phyloP scores from a whole-genome alignment of 2,113 vertebrate species.

The Suncus etruscus region DNA sequence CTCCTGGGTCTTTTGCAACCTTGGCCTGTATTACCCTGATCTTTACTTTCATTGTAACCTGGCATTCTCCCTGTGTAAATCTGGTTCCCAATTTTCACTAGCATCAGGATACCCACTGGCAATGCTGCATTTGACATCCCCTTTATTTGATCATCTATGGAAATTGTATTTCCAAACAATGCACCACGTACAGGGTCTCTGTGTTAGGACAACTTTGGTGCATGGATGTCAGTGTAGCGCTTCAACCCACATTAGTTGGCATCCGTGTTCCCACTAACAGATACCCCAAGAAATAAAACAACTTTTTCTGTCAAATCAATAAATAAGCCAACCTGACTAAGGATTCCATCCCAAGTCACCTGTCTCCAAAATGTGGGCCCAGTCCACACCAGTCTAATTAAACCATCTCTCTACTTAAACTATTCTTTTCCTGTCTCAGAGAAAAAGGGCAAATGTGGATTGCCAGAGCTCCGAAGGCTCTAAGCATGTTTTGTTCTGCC shows the following conservation, averaged over 20 bases:
- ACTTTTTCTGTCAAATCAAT: background rate
- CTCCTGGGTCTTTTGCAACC: background rate
- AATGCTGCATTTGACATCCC: background rate
- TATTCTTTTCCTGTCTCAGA: too few species aligned
- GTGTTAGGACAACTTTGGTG: background rate
- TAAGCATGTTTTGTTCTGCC: background rate
- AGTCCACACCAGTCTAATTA: background rate
- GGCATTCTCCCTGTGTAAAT: background rate
- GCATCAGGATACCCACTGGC: background rate
- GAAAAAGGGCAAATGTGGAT: background rate
- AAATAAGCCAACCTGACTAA: background rate
- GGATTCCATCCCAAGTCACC: background rate
- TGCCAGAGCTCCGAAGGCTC: background rate
- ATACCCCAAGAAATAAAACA: background rate
- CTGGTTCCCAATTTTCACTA: background rate
- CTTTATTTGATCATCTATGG: background rate
- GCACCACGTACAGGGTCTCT: background rate
- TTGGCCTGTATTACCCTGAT: background rate
- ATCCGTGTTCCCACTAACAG: background rate
- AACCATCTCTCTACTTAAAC: too few species aligned
- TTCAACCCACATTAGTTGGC: background rate
- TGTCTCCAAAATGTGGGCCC: background rate
- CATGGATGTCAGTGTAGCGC: background rate
- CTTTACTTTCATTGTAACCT: background rate
- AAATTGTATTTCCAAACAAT: background rate